These are phyloP conservation scores for Ctenodactylus gundi DNA, from an alignment of 2,113 vertebrate genomes.

Conservation along the genomic window DNA sequence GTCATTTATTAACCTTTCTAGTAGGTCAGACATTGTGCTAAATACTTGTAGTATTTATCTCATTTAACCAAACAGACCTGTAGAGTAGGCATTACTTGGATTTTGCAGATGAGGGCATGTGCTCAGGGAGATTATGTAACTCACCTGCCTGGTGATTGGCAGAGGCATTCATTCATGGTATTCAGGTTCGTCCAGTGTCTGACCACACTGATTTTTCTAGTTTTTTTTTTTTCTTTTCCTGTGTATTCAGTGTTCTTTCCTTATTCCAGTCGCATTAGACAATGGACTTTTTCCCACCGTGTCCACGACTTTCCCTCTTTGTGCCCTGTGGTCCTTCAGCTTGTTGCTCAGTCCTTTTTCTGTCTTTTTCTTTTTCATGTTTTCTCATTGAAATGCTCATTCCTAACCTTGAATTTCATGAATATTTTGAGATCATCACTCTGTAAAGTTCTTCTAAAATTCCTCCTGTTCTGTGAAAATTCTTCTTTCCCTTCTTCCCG, in stretches of 20 bases:
- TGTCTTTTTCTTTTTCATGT: not conserved
- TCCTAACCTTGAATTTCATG: not conserved
- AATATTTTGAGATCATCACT: not conserved
- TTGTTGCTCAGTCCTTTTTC: not conserved
- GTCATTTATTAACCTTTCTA: no score
- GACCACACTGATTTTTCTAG: not conserved
- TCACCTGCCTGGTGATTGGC: not conserved
- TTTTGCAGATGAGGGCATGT: not conserved
- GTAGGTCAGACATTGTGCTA: no score
- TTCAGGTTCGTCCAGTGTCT: not conserved
- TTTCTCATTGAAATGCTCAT: not conserved
- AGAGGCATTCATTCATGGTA: not conserved
- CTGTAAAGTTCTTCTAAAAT: slow-evolving; percentile 3
- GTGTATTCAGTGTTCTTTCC: not conserved
- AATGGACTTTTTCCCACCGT: not conserved
- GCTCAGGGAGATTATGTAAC: not conserved
- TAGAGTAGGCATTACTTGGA: not conserved
- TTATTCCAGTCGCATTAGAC: not conserved
- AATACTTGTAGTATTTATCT: no score
- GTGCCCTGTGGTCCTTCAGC: not conserved
- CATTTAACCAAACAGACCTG: no score
- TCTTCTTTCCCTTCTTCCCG: not conserved
- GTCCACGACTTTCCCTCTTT: not conserved
- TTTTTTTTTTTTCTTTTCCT: not conserved
- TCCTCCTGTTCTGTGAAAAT: not conserved